A percentile compares a stretch with the other conserved stretches of the same genome.
Evolutionary conservation across 1,140 invertebrate species (phyloP).

Genomic region (Sitobion miscanthi): DNA sequence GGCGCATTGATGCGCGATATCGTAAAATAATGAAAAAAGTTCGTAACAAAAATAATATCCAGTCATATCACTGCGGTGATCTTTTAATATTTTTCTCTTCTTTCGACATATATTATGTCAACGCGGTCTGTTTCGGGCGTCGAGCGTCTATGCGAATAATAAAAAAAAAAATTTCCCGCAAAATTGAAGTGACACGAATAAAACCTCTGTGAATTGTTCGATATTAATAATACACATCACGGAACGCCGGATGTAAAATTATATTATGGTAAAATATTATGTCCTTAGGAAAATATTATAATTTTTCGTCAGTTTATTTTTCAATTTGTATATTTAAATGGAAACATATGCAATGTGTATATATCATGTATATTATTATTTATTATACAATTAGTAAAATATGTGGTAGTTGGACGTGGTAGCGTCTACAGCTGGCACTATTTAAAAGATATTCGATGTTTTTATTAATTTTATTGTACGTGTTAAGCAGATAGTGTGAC

Average conservation of each 20-base stretch:
- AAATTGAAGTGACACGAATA: neutral
- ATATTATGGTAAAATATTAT: neutral
- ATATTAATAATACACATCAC: neutral
- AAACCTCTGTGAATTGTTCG: neutral
- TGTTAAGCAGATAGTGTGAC: too few relatives aligned
- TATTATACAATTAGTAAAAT: too few relatives aligned
- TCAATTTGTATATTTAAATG: too few relatives aligned
- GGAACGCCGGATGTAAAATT: neutral
- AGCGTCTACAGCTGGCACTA: too few relatives aligned
- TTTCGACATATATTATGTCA: neutral
- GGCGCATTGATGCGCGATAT: neutral
- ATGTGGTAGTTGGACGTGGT: too few relatives aligned
- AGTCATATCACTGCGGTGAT: neutral
- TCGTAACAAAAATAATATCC: neutral
- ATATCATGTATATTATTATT: too few relatives aligned
- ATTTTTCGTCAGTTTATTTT: too few relatives aligned
- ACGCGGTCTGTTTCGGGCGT: neutral
- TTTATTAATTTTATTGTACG: too few relatives aligned
- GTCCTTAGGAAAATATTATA: too few relatives aligned
- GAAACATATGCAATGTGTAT: too few relatives aligned
- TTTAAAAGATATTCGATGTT: too few relatives aligned
- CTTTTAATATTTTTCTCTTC: neutral
- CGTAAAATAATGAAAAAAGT: neutral
- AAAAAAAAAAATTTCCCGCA: neutral
- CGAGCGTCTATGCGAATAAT: neutral